Evolutionary conservation across 2,113 vertebrate genomes (phyloP), one percentile per base, ranked within the genome.

Genomic region (Crotalus helleri): DNA sequence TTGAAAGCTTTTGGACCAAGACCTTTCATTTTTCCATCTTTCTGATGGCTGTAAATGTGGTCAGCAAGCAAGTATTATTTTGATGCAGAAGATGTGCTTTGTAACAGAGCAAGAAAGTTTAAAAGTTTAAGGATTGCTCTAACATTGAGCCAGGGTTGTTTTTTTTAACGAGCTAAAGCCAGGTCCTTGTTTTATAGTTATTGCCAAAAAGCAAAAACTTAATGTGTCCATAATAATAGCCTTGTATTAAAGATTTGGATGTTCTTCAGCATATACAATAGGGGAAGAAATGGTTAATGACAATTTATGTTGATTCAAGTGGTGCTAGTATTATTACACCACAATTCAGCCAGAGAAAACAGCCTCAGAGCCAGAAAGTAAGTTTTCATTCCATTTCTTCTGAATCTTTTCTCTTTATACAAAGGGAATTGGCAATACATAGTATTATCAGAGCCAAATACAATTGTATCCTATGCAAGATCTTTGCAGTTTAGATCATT

Each of bases 281-380:
- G 17, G 46, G 49, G 29, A 90, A 53, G 44, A 93, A 87, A 90
- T 54, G 74, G 89, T 90, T 93, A 90, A 93, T 59, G 46, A 46
- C 89, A 53, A 21, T 86, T 12, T 64, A 15, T 85, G 6, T 44
- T 39, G 4, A 93, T 69, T 93, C 91, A 12, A n/a, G 57, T 3
- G 49, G 74, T 81, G 23, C 89, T 93, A 29, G 92, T 3, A 89
- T 89, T 91, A 93, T 94, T 58, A 85, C 92, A 90, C 17, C n/a
- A 55, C 13, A 12, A 81, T 87, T 94, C 59, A 92, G 51, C 61
- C 92, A 92, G 91, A 92, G 58, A 92, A 89, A 92, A 46, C 26
- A 94, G 12, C 57, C 26, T 58, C 19, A 29, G 46, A 85, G 90
- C 33, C 69, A 93, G n/a, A 59, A 93, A 51, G 74, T 53, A 91